Conservation (phyloP, 2,888 invertebrate species). For the Neelides folsomi region DNA sequence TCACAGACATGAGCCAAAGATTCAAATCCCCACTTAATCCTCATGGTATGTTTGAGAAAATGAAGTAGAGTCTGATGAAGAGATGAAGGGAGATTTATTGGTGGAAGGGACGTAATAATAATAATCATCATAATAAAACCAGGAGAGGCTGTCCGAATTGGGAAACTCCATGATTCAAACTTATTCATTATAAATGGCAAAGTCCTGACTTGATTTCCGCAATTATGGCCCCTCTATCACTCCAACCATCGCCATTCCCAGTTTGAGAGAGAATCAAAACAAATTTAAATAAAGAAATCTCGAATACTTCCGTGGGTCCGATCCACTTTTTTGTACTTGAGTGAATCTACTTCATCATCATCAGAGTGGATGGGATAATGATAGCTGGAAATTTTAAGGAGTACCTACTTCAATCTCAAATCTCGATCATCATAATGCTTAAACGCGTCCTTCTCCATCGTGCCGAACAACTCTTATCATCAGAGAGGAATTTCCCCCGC, state of each 20-base stretch:
- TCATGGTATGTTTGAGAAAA: too few relatives aligned
- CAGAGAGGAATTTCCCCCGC: neutral
- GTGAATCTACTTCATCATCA: conserved; percentile 8
- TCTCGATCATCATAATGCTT: conserved; percentile 1
- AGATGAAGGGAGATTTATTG: too few relatives aligned
- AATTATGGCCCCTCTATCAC: conserved; percentile 2
- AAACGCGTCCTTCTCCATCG: neutral
- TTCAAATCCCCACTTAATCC: too few relatives aligned
- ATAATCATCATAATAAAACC: too few relatives aligned
- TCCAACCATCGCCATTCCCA: neutral
- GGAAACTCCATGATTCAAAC: too few relatives aligned
- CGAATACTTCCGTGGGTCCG: neutral
- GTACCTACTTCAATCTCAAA: neutral
- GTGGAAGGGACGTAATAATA: too few relatives aligned
- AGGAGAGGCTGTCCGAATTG: too few relatives aligned
- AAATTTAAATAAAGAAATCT: neutral
- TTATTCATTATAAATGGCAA: conserved; percentile 2
- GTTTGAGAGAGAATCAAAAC: neutral
- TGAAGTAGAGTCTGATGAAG: too few relatives aligned
- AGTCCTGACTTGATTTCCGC: conserved; percentile 3
- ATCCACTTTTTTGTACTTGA: neutral
- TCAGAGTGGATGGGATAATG: conserved; percentile 11
- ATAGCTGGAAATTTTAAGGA: conserved; percentile 8
- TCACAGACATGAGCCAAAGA: too few relatives aligned
- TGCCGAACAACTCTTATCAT: neutral